A percentile compares a stretch with the other conserved stretches of the same genome.
Evolutionary conservation across 2,797 vertebrate species (phyloP).

Genomic region (Octomys mimax): DNA sequence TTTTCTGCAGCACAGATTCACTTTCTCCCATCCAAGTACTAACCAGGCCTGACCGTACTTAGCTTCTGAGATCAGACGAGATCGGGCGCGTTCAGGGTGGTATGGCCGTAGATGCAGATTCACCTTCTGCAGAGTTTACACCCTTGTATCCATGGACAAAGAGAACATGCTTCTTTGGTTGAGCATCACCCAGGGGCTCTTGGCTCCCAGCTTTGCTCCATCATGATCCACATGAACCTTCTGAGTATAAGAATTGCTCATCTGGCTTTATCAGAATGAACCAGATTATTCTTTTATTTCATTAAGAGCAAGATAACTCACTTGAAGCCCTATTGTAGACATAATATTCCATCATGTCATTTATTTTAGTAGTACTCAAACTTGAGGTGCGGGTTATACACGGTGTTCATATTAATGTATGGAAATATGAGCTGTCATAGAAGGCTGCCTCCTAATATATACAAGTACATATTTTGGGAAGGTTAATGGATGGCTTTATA

Average conservation of each 20-base stretch:
- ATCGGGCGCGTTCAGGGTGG: too few relatives aligned
- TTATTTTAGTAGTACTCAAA: not conserved
- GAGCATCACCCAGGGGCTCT: rapidly evolving
- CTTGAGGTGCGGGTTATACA: not conserved
- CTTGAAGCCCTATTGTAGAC: not conserved
- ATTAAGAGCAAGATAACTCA: not conserved
- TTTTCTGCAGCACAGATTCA: not conserved
- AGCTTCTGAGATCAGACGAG: too few relatives aligned
- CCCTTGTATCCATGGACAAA: not conserved
- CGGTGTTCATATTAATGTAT: rapidly evolving
- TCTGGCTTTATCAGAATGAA: not conserved
- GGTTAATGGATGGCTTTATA: not conserved
- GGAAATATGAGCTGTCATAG: not conserved
- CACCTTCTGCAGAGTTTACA: not conserved
- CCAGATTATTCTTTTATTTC: not conserved
- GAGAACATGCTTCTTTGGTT: not conserved
- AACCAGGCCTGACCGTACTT: too few relatives aligned
- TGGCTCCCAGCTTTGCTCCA: not conserved
- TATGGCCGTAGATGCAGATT: not conserved
- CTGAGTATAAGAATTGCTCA: not conserved
- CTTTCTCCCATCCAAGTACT: not conserved
- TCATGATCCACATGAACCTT: not conserved
- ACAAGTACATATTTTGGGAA: not conserved
- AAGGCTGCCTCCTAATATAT: not conserved
- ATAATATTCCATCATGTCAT: not conserved